These are phyloP conservation scores for Hylaea fasciaria DNA, from an alignment of 2,888 invertebrate species.

Conservation along the genomic window DNA sequence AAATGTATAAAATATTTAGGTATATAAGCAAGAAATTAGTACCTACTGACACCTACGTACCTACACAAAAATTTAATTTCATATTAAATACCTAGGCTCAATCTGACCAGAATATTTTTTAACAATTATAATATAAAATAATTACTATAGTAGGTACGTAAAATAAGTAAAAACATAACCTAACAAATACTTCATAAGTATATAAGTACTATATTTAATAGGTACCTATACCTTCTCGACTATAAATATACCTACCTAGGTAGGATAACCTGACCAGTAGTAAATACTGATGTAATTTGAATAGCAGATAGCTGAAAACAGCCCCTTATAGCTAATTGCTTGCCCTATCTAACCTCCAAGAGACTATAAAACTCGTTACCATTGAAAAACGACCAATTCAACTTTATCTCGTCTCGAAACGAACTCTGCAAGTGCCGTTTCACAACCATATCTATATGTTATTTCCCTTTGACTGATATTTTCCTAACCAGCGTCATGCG, in stretches of 20 bases:
- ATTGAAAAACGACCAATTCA: conserved; percentile 8
- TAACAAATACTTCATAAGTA: not conserved
- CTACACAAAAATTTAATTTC: too few relatives aligned
- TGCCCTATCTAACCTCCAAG: conserved; percentile 2
- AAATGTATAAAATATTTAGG: too few relatives aligned
- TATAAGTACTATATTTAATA: too few relatives aligned
- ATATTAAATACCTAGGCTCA: too few relatives aligned
- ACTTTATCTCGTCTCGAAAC: conserved; percentile 14
- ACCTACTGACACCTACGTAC: too few relatives aligned
- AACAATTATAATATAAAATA: too few relatives aligned
- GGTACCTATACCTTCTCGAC: too few relatives aligned
- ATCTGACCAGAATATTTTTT: too few relatives aligned
- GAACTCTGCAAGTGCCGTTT: conserved; percentile 22
- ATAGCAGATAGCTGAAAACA: not conserved
- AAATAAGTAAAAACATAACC: not conserved
- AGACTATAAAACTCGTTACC: conserved; percentile 1
- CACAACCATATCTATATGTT: conserved; percentile 27
- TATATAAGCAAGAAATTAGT: too few relatives aligned
- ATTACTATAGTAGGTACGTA: too few relatives aligned
- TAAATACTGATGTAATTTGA: not conserved
- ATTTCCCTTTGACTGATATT: conserved; percentile 32
- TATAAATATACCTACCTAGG: too few relatives aligned
- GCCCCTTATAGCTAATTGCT: not conserved
- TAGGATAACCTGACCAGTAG: not conserved
- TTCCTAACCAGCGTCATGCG: conserved; percentile 21